These are phyloP conservation scores for Luehdorfia chinensis DNA, from an alignment of 1,140 invertebrate species.

Conservation along the genomic window DNA sequence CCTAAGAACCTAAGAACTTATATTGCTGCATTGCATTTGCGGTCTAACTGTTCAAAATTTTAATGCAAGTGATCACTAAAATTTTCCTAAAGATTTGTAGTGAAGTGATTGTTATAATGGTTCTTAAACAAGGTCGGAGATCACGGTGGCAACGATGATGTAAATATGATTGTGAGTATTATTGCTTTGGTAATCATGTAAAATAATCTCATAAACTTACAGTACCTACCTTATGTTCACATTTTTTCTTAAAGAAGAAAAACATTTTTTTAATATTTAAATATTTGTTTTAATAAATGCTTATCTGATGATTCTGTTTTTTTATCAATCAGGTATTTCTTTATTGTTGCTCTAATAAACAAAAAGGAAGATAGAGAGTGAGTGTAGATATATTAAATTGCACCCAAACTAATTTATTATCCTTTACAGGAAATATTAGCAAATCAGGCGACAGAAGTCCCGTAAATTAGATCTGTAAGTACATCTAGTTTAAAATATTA, in stretches of 20 bases:
- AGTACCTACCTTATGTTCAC: too few relatives aligned
- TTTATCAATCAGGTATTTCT: too few relatives aligned
- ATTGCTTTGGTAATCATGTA: neutral
- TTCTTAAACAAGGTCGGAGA: conserved; percentile 40
- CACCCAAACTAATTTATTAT: too few relatives aligned
- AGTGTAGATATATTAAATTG: too few relatives aligned
- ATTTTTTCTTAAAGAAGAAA: too few relatives aligned
- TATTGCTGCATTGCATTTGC: conserved; percentile 15
- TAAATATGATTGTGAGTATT: conserved; percentile 56
- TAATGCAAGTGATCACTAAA: neutral
- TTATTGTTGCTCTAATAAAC: too few relatives aligned
- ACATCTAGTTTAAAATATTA: neutral
- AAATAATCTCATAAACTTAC: neutral
- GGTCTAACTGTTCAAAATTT: conserved; percentile 4
- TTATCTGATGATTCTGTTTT: too few relatives aligned
- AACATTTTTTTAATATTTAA: too few relatives aligned
- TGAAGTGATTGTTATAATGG: conserved; percentile 4
- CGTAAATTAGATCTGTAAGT: conserved; percentile 18
- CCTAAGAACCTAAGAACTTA: conserved; percentile 14
- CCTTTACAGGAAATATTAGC: conserved; percentile 2
- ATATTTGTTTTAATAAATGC: too few relatives aligned
- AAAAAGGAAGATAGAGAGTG: too few relatives aligned
- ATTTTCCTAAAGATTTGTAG: conserved; percentile 1
- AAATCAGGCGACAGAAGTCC: conserved; percentile 10
- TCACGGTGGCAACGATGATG: conserved; percentile 43